These are phyloP conservation scores for Microcebus lehilahytsara DNA, from an alignment of 2,113 vertebrate genomes.

Conservation along the genomic window DNA sequence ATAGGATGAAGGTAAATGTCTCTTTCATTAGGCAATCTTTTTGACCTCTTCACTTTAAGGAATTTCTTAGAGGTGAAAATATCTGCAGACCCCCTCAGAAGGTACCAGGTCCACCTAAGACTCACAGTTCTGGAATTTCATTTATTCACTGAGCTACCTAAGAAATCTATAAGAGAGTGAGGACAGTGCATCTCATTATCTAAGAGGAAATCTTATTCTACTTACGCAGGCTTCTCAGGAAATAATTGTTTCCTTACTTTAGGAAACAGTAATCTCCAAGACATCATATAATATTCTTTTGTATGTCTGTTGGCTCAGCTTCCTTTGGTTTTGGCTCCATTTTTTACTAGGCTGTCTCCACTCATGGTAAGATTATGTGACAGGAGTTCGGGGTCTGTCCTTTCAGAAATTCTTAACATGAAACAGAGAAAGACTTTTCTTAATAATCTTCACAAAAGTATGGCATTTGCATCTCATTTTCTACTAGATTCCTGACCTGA, in stretches of 20 bases:
- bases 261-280: background rate
- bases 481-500: background rate
- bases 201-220: background rate
- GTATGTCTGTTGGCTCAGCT: background rate
- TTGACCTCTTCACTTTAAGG: background rate
- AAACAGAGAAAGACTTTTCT: background rate
- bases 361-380: too few species aligned
- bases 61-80: background rate
- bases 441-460: background rate
- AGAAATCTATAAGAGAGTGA: background rate
- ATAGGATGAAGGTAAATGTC: background rate
- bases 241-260: background rate
- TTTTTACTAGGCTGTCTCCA: background rate
- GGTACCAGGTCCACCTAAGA: background rate
- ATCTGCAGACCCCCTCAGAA: background rate
- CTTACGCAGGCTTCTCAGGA: background rate
- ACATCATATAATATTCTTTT: background rate
- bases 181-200: background rate
- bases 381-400: background rate
- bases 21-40: background rate
- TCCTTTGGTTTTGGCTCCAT: background rate
- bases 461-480: background rate
- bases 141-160: background rate
- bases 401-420: background rate
- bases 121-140: background rate